Evolutionary conservation across 2,113 vertebrate species (phyloP).

Genomic region (Gymnarchus niloticus): DNA sequence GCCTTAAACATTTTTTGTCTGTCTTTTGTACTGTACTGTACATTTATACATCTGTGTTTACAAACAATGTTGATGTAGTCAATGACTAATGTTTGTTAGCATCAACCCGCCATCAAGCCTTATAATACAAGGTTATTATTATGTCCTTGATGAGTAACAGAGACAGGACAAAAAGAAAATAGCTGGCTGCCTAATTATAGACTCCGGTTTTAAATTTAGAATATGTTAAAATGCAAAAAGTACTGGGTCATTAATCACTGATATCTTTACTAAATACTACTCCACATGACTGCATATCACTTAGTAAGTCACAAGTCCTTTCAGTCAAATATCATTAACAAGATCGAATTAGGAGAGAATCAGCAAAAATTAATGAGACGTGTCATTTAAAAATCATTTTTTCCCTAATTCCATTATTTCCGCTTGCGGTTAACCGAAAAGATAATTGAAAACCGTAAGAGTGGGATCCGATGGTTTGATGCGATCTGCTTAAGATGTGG

Average conservation of each 20-base stretch:
- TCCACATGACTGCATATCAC: not conserved
- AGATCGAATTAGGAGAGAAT: conserved; percentile 8
- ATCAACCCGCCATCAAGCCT: too few species aligned
- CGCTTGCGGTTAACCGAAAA: not conserved
- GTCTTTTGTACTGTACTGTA: too few species aligned
- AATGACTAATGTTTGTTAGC: not conserved
- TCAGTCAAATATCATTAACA: conserved; percentile 11
- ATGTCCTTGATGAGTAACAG: not conserved
- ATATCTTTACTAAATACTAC: conserved; percentile 6
- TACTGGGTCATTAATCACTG: not conserved
- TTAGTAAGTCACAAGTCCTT: not conserved
- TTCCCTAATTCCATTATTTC: conserved; percentile 8
- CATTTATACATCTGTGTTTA: not conserved
- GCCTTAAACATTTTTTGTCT: too few species aligned
- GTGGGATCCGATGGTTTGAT: not conserved
- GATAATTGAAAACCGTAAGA: conserved; percentile 3
- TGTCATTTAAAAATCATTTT: conserved; percentile 14
- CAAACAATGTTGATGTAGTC: not conserved
- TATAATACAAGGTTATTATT: not conserved
- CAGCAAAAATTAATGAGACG: conserved; percentile 12
- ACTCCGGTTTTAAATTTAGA: not conserved
- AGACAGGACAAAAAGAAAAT: not conserved
- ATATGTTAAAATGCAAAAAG: not conserved
- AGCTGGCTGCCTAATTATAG: not conserved
- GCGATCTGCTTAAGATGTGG: not conserved